Evolutionary conservation across 2,888 invertebrate genomes (phyloP).

Genomic region (Drosophila quinaria): DNA sequence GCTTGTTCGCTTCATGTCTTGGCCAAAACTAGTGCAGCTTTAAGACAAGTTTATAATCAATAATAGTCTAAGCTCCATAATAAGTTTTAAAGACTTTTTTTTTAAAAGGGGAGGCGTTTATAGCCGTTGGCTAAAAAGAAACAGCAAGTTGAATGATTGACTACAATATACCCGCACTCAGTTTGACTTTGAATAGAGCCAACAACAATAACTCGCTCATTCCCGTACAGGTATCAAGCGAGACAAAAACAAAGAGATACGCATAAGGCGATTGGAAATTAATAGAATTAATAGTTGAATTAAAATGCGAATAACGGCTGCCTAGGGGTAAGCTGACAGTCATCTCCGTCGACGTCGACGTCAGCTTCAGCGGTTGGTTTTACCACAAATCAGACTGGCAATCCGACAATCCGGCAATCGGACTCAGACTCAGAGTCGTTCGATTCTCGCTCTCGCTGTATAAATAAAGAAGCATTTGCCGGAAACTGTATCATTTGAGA

Average conservation of each 20-base stretch:
- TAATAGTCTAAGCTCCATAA: constrained; percentile 22
- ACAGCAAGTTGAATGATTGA: constrained; percentile 13
- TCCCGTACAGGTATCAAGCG: constrained; percentile 18
- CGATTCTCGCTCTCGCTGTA: constrained; percentile 61
- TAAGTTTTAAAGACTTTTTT: constrained; percentile 31
- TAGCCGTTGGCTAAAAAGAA: constrained; percentile 31
- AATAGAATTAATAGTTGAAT: constrained; percentile 71
- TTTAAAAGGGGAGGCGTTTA: constrained; percentile 49
- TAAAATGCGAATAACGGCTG: constrained; percentile 63
- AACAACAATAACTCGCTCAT: constrained; percentile 16
- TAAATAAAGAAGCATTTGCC: constrained; percentile 76
- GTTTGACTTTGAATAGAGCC: constrained; percentile 10
- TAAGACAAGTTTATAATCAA: constrained; percentile 29
- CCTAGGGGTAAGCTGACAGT: constrained; percentile 50
- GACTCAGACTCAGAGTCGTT: constrained; percentile 23
- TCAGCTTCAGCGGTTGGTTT: constrained; percentile 20
- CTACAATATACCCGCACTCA: constrained; percentile 25
- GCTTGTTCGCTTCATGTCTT: constrained; percentile 4
- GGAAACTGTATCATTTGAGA: constrained; percentile 73
- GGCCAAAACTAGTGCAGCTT: constrained; percentile 38
- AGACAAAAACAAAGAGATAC: constrained; percentile 58
- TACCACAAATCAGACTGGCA: constrained; percentile 25
- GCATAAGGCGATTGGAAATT: constrained; percentile 67
- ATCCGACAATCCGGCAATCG: constrained; percentile 25
- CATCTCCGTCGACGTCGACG: constrained; percentile 15